phyloP scores from a whole-genome alignment of 2,113 vertebrate genomes.

The Cephalopterus ornatus region DNA sequence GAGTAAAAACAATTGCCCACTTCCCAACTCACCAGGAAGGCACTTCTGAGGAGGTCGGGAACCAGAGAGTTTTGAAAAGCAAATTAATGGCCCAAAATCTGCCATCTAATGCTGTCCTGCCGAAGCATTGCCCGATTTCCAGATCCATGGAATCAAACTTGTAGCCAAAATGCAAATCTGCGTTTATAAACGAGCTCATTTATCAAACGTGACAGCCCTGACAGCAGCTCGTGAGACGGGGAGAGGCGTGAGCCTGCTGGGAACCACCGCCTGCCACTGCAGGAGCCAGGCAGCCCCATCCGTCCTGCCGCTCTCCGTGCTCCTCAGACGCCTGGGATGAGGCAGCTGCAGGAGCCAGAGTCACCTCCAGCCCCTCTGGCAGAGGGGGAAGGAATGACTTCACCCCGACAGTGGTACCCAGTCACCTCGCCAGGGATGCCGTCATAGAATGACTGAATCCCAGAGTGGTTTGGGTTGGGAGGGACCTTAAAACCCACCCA shows the following conservation, averaged over 20 bases:
- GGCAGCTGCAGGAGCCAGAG: background rate
- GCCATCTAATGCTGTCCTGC: background rate
- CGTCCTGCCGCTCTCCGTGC: background rate
- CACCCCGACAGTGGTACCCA: rapidly evolving
- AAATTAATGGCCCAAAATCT: background rate
- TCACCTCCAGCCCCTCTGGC: background rate
- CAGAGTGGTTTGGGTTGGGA: background rate
- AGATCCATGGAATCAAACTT: background rate
- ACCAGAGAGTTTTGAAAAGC: background rate
- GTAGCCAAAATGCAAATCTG: background rate
- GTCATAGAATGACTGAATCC: rapidly evolving
- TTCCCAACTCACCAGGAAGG: background rate
- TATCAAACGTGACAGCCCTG: background rate
- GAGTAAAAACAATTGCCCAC: background rate
- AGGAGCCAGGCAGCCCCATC: background rate
- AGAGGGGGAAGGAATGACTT: background rate
- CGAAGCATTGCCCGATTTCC: background rate
- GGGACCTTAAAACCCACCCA: background rate
- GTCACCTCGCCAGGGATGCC: rapidly evolving
- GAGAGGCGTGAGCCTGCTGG: background rate
- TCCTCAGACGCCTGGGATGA: background rate
- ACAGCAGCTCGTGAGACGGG: background rate
- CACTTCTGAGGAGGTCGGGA: background rate
- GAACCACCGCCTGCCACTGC: background rate
- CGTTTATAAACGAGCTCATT: background rate